A percentile compares a stretch with the other conserved stretches of the same genome.
Conservation (phyloP, 1,140 invertebrate genomes). For the Cydia strobilella region DNA sequence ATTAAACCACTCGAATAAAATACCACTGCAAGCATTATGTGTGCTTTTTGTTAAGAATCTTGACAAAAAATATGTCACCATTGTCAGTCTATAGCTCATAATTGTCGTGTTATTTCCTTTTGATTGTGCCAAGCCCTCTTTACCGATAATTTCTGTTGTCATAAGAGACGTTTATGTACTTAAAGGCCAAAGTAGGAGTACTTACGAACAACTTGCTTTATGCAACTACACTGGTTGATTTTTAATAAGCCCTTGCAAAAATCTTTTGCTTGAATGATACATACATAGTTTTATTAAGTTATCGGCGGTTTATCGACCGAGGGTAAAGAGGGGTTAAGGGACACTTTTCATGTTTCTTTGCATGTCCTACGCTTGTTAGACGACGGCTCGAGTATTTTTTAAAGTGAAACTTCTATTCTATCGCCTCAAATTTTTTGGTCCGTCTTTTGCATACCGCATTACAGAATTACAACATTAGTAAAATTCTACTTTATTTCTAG, state of each 20-base stretch:
- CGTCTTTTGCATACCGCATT: no score
- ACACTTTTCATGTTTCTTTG: no score
- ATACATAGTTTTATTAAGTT: background rate
- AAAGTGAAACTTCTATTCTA: no score
- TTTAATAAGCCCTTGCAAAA: constrained; percentile 27
- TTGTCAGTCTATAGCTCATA: constrained; percentile 60
- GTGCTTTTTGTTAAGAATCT: constrained; percentile 47
- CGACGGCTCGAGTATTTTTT: no score
- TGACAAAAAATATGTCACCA: constrained; percentile 61
- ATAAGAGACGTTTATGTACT: constrained; percentile 44
- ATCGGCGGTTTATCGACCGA: background rate
- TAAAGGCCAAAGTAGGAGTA: constrained; percentile 27
- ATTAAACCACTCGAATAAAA: constrained; percentile 45
- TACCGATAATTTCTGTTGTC: constrained; percentile 61
- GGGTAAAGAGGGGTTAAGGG: no score
- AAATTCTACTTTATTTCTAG: no score
- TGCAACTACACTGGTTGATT: constrained; percentile 45
- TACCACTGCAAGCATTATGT: constrained; percentile 40
- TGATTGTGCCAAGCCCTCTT: constrained; percentile 53
- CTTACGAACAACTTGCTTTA: constrained; percentile 14
- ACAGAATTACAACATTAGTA: no score
- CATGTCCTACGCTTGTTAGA: no score
- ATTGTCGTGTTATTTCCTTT: constrained; percentile 70
- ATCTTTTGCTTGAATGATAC: background rate
- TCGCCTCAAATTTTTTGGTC: no score